Conservation (phyloP, 2,113 vertebrate genomes). For the Nannobrachium achirus region DNA sequence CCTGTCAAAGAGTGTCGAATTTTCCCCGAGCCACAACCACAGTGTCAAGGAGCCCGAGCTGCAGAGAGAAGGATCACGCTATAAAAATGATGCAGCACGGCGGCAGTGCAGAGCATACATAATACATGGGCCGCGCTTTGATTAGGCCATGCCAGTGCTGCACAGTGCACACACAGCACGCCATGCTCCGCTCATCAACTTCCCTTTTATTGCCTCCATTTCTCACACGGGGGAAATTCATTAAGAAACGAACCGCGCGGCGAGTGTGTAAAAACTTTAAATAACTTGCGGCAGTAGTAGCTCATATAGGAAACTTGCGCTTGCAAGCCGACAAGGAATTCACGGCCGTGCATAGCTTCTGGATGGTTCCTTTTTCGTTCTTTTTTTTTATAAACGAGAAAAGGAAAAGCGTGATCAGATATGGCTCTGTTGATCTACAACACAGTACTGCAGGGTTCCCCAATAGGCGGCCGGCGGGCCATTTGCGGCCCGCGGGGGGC, state of each 20-base stretch:
- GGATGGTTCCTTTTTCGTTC: slow-evolving; percentile 17
- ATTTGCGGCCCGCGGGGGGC: too few species aligned
- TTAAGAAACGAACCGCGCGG: slow-evolving; percentile 63
- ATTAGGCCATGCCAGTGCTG: slow-evolving; percentile 20
- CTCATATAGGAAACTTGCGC: slow-evolving; percentile 11
- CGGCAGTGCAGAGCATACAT: slow-evolving; percentile 48
- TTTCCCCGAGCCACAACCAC: slow-evolving; percentile 9
- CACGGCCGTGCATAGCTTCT: neutral
- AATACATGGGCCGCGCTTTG: slow-evolving; percentile 56
- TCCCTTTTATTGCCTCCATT: slow-evolving; percentile 68
- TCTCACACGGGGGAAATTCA: slow-evolving; percentile 58
- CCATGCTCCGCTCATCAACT: slow-evolving; percentile 56
- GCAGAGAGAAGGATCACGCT: slow-evolving; percentile 54
- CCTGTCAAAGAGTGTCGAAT: slow-evolving; percentile 6
- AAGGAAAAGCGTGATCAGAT: too few species aligned
- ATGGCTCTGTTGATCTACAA: too few species aligned
- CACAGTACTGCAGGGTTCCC: too few species aligned
- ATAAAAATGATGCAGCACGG: slow-evolving; percentile 72
- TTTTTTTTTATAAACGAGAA: slow-evolving; percentile 9
- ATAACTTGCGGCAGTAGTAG: slow-evolving; percentile 41
- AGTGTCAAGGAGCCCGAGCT: slow-evolving; percentile 20
- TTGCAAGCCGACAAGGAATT: slow-evolving; percentile 17
- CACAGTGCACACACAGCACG: slow-evolving; percentile 34
- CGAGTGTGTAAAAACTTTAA: slow-evolving; percentile 59
- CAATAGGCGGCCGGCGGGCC: too few species aligned